A percentile compares a stretch with the other conserved stretches of the same genome.
Conservation (phyloP, 1,140 invertebrate species). For the Philotrypesis tridentata region DNA sequence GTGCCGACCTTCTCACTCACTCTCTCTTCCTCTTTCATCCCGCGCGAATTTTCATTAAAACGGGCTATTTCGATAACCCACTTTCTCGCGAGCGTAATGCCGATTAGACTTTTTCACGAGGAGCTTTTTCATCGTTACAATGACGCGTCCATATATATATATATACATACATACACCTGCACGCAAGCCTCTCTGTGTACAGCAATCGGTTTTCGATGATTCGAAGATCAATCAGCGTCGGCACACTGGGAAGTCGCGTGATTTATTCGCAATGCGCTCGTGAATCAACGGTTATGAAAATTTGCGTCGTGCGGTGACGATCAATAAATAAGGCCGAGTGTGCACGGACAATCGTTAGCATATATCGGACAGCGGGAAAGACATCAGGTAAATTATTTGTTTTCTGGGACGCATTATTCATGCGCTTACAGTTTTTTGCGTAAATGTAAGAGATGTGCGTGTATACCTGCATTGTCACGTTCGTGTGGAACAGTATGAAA, state of each 20-base stretch:
- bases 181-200: no score
- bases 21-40: no score
- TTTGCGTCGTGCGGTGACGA: background rate
- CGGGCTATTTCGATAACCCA: background rate
- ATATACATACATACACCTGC: no score
- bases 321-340: background rate
- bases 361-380: background rate
- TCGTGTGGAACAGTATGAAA: no score
- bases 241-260: background rate
- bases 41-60: no score
- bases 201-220: slow-evolving; percentile 25
- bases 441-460: no score
- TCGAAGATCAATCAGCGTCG: slow-evolving; percentile 13
- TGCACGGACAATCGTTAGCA: no score
- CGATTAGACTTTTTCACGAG: background rate
- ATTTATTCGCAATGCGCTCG: slow-evolving; percentile 13
- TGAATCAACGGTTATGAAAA: slow-evolving; percentile 9
- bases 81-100: background rate
- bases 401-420: background rate
- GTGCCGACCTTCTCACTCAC: no score
- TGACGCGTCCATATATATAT: no score
- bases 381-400: background rate
- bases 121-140: background rate
- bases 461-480: no score
- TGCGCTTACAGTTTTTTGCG: no score